Percentiles rank a stretch among this genome's conserved stretches.
Conservation (phyloP, 2,797 vertebrate species). For the Momotus momota region DNA sequence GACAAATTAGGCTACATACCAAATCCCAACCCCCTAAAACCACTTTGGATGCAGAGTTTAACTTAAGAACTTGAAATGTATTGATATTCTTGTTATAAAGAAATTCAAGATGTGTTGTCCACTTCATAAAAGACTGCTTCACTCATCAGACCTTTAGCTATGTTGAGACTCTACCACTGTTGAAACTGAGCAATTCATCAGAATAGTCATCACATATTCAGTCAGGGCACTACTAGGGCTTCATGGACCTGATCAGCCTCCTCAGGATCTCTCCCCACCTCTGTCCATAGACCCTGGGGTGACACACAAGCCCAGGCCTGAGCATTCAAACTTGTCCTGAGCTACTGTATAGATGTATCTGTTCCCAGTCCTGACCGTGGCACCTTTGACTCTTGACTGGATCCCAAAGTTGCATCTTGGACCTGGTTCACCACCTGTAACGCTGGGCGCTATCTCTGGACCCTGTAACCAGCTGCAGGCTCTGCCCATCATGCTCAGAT, state of each 20-base stretch:
- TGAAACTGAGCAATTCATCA: not conserved
- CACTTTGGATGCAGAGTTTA: not conserved
- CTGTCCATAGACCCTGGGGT: not conserved
- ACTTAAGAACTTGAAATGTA: not conserved
- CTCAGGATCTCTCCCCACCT: not conserved
- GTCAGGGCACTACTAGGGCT: not conserved
- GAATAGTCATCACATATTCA: not conserved
- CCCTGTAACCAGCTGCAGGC: not conserved
- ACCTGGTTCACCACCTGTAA: not conserved
- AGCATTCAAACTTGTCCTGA: not conserved
- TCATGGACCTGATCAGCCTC: not conserved
- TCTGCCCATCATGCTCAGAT: not conserved
- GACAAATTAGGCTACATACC: not conserved
- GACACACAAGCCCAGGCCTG: not conserved
- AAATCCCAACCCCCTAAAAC: not conserved
- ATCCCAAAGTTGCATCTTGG: not conserved
- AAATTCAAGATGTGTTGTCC: not conserved
- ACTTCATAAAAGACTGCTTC: not conserved
- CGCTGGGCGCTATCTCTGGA: not conserved
- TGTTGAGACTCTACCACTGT: not conserved
- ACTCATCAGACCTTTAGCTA: not conserved
- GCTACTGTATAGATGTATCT: not conserved
- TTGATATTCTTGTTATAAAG: not conserved
- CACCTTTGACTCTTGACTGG: not conserved
- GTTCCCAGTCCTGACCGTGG: not conserved